Evolutionary conservation across 1,140 invertebrate species (phyloP).

Genomic region (Aradophagus sp.): DNA sequence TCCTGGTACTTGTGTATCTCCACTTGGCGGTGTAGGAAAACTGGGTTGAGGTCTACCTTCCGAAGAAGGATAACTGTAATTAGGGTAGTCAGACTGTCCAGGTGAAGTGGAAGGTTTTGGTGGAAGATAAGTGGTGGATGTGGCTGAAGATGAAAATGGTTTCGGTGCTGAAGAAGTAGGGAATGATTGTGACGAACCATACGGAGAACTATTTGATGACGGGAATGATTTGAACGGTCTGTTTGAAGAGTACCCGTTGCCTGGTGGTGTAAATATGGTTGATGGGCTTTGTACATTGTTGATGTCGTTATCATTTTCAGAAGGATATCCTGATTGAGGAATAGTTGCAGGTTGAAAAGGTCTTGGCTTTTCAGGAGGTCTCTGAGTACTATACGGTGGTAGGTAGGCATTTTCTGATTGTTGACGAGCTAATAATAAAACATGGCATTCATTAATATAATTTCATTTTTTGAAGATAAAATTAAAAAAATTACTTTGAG

Average conservation of each 20-base stretch:
- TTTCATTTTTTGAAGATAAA: slow-evolving; percentile 5
- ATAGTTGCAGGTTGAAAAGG: slow-evolving; percentile 78
- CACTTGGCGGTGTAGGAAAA: slow-evolving; percentile 60
- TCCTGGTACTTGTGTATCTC: too few relatives aligned
- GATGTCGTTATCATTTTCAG: slow-evolving; percentile 64
- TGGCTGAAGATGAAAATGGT: slow-evolving; percentile 54
- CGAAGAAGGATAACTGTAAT: slow-evolving; percentile 58
- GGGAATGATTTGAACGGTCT: slow-evolving; percentile 58
- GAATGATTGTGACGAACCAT: slow-evolving; percentile 53
- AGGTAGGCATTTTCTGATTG: slow-evolving; percentile 76
- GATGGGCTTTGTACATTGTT: slow-evolving; percentile 59
- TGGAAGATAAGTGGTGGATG: slow-evolving; percentile 67
- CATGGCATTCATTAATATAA: slow-evolving; percentile 7
- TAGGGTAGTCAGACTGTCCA: slow-evolving; percentile 23
- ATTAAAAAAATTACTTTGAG: too few relatives aligned
- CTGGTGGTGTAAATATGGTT: slow-evolving; percentile 51
- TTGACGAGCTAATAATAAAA: slow-evolving; percentile 75
- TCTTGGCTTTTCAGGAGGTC: slow-evolving; percentile 80
- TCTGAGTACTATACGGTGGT: slow-evolving; percentile 76
- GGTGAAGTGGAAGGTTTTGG: slow-evolving; percentile 29
- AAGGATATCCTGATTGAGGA: slow-evolving; percentile 56
- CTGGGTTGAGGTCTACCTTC: slow-evolving; percentile 57
- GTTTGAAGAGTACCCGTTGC: slow-evolving; percentile 49
- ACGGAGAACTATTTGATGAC: slow-evolving; percentile 20
- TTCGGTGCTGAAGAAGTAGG: slow-evolving; percentile 41